Conservation (phyloP, 2,113 vertebrate genomes). For the Chlamydotis undulata region DNA sequence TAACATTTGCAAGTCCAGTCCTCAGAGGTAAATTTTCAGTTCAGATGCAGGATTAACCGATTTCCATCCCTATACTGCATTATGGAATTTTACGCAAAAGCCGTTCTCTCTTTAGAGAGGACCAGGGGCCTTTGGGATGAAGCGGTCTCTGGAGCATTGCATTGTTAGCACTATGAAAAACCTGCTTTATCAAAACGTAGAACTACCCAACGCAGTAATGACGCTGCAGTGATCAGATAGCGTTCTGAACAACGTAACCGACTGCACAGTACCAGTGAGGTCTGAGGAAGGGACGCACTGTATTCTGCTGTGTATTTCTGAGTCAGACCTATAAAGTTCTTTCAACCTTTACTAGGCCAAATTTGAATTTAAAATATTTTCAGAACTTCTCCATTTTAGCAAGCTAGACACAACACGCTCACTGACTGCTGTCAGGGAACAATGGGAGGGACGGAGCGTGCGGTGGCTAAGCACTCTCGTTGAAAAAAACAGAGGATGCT, state of each 20-base stretch:
- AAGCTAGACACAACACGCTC: conserved; percentile 9
- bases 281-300: background rate
- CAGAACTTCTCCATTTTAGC: conserved; percentile 35
- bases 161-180: background rate
- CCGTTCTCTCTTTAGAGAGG: background rate
- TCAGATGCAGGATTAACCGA: conserved; percentile 23
- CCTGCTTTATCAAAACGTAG: background rate
- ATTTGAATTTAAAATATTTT: background rate
- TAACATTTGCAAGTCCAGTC: conserved; percentile 41
- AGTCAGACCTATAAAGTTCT: background rate
- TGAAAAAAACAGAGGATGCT: conserved; percentile 74
- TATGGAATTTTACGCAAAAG: background rate
- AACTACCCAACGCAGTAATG: background rate
- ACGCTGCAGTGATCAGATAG: background rate
- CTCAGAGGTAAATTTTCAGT: conserved; percentile 14
- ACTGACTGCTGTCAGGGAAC: conserved; percentile 36
- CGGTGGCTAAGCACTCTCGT: conserved; percentile 66
- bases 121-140: background rate
- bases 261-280: background rate
- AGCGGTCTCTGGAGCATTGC: background rate
- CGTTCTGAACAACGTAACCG: background rate
- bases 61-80: background rate
- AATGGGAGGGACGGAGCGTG: conserved; percentile 36
- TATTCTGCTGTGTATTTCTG: background rate
- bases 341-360: background rate